These are phyloP conservation scores for Amitus sp. DNA, from an alignment of 2,888 invertebrate species.

Conservation along the genomic window DNA sequence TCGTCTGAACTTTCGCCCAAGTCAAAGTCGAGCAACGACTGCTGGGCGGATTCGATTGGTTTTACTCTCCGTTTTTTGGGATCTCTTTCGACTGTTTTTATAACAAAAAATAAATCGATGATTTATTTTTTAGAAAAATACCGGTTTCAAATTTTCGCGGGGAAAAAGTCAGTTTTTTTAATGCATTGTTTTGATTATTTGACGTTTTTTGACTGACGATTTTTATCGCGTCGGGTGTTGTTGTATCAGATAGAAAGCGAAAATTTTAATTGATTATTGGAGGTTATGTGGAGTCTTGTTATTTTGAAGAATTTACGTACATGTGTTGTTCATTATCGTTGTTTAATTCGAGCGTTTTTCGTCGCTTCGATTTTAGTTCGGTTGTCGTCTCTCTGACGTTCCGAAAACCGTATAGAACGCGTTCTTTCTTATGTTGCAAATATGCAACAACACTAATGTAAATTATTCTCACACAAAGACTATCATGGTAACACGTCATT, in stretches of 20 bases:
- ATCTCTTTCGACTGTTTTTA: slow-evolving; percentile 72
- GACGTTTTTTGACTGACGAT: too few relatives aligned
- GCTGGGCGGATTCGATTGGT: slow-evolving; percentile 78
- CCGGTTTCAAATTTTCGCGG: too few relatives aligned
- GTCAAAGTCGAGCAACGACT: slow-evolving; percentile 82
- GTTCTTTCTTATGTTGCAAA: too few relatives aligned
- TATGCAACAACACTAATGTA: not conserved
- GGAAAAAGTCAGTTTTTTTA: too few relatives aligned
- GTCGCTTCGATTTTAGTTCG: not conserved
- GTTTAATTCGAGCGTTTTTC: slow-evolving; percentile 10
- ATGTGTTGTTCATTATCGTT: slow-evolving; percentile 40
- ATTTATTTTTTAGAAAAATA: slow-evolving; percentile 8
- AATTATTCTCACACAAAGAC: not conserved
- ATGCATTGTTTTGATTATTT: too few relatives aligned
- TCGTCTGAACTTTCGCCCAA: slow-evolving; percentile 93
- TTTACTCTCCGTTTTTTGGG: slow-evolving; percentile 85
- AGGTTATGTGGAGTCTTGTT: slow-evolving; percentile 43
- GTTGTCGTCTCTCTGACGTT: not conserved
- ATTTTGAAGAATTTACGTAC: slow-evolving; percentile 43
- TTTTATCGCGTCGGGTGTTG: not conserved
- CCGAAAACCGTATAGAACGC: not conserved
- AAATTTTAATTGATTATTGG: not conserved
- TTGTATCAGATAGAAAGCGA: too few relatives aligned
- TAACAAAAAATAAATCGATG: slow-evolving; percentile 8
- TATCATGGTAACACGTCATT: too few relatives aligned